Evolutionary conservation across 1,140 invertebrate genomes (phyloP).

Genomic region (Drosophila parvula): DNA sequence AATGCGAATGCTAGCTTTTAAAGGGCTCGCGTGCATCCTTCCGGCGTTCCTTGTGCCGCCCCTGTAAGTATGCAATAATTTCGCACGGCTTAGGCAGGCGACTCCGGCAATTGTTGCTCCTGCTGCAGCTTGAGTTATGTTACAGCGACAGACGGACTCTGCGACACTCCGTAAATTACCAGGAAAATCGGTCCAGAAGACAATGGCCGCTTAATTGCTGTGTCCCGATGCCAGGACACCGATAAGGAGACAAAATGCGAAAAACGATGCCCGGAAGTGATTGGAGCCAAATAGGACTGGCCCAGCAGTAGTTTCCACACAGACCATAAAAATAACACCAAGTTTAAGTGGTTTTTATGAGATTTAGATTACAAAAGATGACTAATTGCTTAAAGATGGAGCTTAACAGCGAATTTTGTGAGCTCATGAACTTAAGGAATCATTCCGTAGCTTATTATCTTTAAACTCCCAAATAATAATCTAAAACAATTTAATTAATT

Average conservation of each 20-base stretch:
- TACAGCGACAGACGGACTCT: slow-evolving; percentile 55
- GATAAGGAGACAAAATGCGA: slow-evolving; percentile 56
- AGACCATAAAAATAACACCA: slow-evolving; percentile 10
- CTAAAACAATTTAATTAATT: not conserved
- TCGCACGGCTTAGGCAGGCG: slow-evolving; percentile 45
- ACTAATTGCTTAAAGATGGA: not conserved
- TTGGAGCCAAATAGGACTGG: slow-evolving; percentile 22
- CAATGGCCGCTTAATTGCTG: slow-evolving; percentile 65
- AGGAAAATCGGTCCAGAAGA: slow-evolving; percentile 16
- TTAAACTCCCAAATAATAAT: too few relatives aligned
- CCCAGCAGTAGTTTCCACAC: slow-evolving; percentile 2
- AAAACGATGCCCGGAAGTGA: slow-evolving; percentile 19
- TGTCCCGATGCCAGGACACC: slow-evolving; percentile 54
- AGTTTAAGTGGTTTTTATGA: not conserved
- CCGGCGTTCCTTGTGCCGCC: not conserved
- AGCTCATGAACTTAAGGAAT: too few relatives aligned
- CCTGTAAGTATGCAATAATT: slow-evolving; percentile 61
- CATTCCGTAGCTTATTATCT: too few relatives aligned
- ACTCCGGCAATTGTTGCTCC: slow-evolving; percentile 55
- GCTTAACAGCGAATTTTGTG: not conserved
- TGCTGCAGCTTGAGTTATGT: slow-evolving; percentile 45
- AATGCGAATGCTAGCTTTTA: slow-evolving; percentile 41
- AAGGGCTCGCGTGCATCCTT: slow-evolving; percentile 7
- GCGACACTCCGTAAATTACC: slow-evolving; percentile 76
- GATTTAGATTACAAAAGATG: not conserved